phyloP scores from a whole-genome alignment of 2,113 vertebrate genomes.

The Oxygymnocypris stewartii region DNA sequence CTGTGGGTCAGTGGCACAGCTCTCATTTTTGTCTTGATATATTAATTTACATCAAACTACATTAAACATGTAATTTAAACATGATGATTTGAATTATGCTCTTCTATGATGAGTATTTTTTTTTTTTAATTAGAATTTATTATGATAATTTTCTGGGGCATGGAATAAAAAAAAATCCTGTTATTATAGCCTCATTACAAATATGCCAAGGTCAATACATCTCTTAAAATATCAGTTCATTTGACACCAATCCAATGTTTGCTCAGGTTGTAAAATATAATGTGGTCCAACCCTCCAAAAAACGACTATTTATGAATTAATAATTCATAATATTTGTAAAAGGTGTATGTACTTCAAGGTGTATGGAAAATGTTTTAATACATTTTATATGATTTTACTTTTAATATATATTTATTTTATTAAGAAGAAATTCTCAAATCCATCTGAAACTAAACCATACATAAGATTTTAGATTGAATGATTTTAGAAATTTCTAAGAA shows the following conservation, averaged over 20 bases:
- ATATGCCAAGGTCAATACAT: not conserved
- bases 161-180: not conserved
- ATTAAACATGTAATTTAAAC: not conserved
- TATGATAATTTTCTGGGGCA: not conserved
- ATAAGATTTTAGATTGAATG: not conserved
- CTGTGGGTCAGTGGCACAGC: not conserved
- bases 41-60: not conserved
- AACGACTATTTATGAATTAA: not conserved
- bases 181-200: not conserved
- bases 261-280: not conserved
- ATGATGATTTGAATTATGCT: not conserved
- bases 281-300: not conserved
- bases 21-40: not conserved
- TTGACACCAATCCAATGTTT: not conserved
- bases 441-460: not conserved
- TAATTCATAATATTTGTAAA: not conserved
- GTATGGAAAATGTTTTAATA: not conserved
- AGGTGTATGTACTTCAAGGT: not conserved
- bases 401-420: not conserved
- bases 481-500: not conserved
- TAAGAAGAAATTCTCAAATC: not conserved
- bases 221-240: not conserved
- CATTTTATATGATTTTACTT: too few relatives aligned
- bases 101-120: not conserved
- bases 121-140: not conserved